Base-by-base conservation (phyloP, 2,113 vertebrate species). In the Pipra filicauda region DNA sequence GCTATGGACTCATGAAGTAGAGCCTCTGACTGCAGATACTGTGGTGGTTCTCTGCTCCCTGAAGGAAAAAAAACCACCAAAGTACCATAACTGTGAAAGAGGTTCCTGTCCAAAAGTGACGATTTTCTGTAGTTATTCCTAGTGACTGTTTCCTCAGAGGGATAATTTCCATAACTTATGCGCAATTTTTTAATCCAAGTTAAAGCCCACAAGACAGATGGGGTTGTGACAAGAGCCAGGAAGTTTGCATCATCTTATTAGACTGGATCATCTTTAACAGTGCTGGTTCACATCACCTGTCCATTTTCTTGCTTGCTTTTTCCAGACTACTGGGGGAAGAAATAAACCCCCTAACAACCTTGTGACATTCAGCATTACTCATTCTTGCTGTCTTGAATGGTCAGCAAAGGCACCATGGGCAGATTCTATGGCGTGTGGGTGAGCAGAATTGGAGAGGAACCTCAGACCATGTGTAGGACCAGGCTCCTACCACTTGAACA, bases 401-500 rank as follows among this genome's bases (percentile, higher is more conserved):
- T 82, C 49, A 88, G 28, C n/a, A 41, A 17, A 81, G 39, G 57
- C 41, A 72, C 12, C 7, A 6, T 6, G 19, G 30, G 12, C 18
- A 55, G 28, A 43, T 61, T 46, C 33, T 75, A 64, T 72, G 57
- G 35, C 21, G 21, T 46, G 11, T 51, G 41, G 26, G 28, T 73
- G 67, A 81, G 59, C 24, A 33, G 37, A 70, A 44, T 8, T 62
- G 28, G 49, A 72, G 66, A 85, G 52, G 44, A 83, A 26, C 19
- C 11, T 76, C 12, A 37, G 51, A n/a, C 39, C 41, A 64, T 0
- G 0, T 12, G 2, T 1, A 43, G 43, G 35, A 84, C 48, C 33
- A 51, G 78, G 30, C 31, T 84, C 5, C 41, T 69, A 21, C 22
- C 20, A 21, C n/a, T 77, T 54, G 26, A 86, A 65, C 54, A 54